Base-by-base conservation (phyloP, 2,888 invertebrate genomes). In the Rotaria socialis region DNA sequence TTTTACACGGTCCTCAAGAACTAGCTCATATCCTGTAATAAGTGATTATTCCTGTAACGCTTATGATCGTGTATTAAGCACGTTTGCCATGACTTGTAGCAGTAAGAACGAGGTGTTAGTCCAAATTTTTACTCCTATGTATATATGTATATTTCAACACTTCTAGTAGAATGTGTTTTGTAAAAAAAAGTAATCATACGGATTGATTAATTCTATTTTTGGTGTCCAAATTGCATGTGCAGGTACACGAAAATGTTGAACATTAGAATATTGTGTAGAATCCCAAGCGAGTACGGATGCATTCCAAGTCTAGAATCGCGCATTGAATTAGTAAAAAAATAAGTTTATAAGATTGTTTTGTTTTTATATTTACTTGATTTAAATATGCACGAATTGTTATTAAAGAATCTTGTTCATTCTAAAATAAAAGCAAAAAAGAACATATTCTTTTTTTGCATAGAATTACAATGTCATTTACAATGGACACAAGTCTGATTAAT, bases 191-290 rank as follows among this genome's bases (percentile, higher is more conserved):
- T 35, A 35, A 35, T 35, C 35, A 35, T 35, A 35, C 80, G 43
- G 80, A 47, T 80, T 80, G 19, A 80, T 19, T 47, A 80, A n/a
- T n/a, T 43, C 43, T 80, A 80, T 22, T 47, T 80, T 80, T 5
- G 80, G 80, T n/a, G 80, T 80, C 80, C 80, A 80, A 11, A 80
- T n/a, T 22, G 24, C n/a, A 80, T 80, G 80, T n/a, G 80, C 80
- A 16, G 80, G 80, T 24, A 47, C 80, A 47, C 47, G 80, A 47
- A 80, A 47, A 47, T 47, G 47, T 43, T 10, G 24, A n/a, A 80
- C 80, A 47, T 47, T 47, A 19, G 47, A 5, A 43, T 80, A 80
- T 24, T 0, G 4, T 80, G 47, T n/a, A 4, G 47, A 24, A 10
- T 80, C 47, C 80, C 80, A 80, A 24, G 24, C 8, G 1, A 80